Conservation (phyloP, 2,113 vertebrate genomes). For the Tachysurus fulvidraco region DNA sequence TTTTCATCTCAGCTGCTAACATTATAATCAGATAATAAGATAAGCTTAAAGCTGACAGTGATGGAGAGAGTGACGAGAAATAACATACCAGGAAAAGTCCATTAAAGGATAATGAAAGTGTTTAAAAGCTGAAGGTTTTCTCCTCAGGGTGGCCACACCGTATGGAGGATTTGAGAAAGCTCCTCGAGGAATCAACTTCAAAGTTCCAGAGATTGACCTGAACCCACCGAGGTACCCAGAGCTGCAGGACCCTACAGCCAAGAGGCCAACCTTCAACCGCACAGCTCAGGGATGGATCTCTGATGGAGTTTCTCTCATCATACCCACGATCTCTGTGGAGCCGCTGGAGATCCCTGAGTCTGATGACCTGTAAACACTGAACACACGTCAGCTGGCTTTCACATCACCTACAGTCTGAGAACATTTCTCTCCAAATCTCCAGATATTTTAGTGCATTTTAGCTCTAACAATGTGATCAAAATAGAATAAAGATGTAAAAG, state of each 20-base stretch:
- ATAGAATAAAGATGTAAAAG: not conserved
- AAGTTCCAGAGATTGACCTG: constrained; percentile 87
- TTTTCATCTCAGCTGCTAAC: not conserved
- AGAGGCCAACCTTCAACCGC: constrained; percentile 92
- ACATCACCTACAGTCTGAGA: not conserved
- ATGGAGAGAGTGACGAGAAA: not conserved
- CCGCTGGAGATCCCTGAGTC: constrained; percentile 82
- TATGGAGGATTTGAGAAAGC: constrained; percentile 95
- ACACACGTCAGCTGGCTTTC: not conserved
- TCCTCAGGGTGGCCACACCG: constrained; percentile 90
- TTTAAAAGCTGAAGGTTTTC: not conserved
- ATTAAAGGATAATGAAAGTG: not conserved
- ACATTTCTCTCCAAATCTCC: not conserved
- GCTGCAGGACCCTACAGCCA: constrained; percentile 80
- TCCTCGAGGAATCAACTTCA: constrained; percentile 90
- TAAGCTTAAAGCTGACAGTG: too few relatives aligned
- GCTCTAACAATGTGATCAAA: not conserved
- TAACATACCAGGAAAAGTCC: not conserved
- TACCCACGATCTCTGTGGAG: constrained; percentile 78
- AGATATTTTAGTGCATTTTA: not conserved
- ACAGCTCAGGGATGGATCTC: constrained; percentile 92
- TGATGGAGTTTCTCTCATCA: constrained; percentile 82
- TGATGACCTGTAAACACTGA: constrained; percentile 85
- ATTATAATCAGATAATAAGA: not conserved
- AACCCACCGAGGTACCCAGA: constrained; percentile 82